A percentile compares a stretch with the other conserved stretches of the same genome.
phyloP scores from a whole-genome alignment of 2,797 vertebrate genomes.

The Danio jaintianensis region DNA sequence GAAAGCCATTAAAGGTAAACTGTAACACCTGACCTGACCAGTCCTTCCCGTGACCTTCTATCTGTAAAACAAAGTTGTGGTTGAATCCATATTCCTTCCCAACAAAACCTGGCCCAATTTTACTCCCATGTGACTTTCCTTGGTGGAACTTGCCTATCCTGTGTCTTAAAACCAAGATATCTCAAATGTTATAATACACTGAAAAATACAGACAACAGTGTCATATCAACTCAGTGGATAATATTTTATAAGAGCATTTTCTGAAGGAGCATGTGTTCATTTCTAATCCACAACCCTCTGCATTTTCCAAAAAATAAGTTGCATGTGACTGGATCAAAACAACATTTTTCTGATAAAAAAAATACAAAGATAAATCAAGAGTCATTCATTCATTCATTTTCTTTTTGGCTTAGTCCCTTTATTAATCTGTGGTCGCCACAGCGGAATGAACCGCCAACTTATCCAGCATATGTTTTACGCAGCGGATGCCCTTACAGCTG shows the following conservation, averaged over 20 bases:
- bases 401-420: too few relatives aligned
- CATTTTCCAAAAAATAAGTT: too few relatives aligned
- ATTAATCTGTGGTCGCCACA: too few relatives aligned
- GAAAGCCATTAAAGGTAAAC: slow-evolving; percentile 87
- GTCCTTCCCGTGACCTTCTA: slow-evolving; percentile 67
- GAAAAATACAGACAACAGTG: not conserved
- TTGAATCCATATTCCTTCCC: slow-evolving; percentile 67
- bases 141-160: slow-evolving; percentile 30
- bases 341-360: too few relatives aligned
- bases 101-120: slow-evolving; percentile 48
- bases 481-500: too few relatives aligned
- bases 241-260: slow-evolving; percentile 1
- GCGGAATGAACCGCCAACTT: too few relatives aligned
- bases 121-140: slow-evolving; percentile 30
- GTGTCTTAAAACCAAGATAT: too few relatives aligned
- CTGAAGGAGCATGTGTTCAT: not conserved
- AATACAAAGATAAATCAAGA: too few relatives aligned
- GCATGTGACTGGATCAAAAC: too few relatives aligned
- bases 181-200: not conserved
- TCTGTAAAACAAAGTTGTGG: slow-evolving; percentile 64
- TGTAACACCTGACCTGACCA: slow-evolving; percentile 57
- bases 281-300: not conserved
- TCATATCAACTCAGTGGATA: not conserved
- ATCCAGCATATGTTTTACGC: too few relatives aligned
- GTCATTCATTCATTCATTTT: too few relatives aligned